A percentile compares a stretch with the other conserved stretches of the same genome.
phyloP scores from a whole-genome alignment of 2,888 invertebrate species.

The Eupithecia centaureata region DNA sequence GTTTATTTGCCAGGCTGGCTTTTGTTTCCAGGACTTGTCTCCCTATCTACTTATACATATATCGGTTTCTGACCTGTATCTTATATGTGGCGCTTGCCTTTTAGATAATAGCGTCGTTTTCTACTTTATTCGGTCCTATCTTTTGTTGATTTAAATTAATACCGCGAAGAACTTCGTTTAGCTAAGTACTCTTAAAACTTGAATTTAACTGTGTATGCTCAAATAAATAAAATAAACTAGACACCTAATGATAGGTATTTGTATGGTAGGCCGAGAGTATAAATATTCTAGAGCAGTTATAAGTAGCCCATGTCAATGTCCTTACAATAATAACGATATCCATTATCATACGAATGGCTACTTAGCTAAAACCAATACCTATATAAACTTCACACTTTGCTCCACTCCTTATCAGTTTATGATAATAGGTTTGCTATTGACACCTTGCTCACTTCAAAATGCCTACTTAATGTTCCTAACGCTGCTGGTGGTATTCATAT shows the following conservation, averaged over 20 bases:
- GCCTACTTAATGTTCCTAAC: background rate
- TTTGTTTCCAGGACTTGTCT: background rate
- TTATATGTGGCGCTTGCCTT: no score
- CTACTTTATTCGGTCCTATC: background rate
- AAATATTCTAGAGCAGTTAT: background rate
- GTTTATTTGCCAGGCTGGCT: slow-evolving; percentile 10
- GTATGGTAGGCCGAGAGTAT: background rate
- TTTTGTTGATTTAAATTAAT: background rate
- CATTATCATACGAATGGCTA: slow-evolving; percentile 23
- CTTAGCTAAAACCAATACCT: slow-evolving; percentile 7
- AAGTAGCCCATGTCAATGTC: slow-evolving; percentile 23
- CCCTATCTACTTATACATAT: no score
- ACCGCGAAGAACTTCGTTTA: background rate
- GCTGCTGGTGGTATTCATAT: background rate
- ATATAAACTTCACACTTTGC: background rate
- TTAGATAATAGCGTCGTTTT: background rate
- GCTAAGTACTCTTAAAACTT: background rate
- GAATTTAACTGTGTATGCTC: no score
- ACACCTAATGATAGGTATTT: background rate
- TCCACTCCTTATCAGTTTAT: background rate
- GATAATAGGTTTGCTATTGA: background rate
- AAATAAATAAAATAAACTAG: background rate
- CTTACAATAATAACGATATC: slow-evolving; percentile 13
- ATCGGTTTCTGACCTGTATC: background rate
- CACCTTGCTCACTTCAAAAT: background rate